Conservation (phyloP, 2,113 vertebrate genomes). For the Pelusios castaneus region DNA sequence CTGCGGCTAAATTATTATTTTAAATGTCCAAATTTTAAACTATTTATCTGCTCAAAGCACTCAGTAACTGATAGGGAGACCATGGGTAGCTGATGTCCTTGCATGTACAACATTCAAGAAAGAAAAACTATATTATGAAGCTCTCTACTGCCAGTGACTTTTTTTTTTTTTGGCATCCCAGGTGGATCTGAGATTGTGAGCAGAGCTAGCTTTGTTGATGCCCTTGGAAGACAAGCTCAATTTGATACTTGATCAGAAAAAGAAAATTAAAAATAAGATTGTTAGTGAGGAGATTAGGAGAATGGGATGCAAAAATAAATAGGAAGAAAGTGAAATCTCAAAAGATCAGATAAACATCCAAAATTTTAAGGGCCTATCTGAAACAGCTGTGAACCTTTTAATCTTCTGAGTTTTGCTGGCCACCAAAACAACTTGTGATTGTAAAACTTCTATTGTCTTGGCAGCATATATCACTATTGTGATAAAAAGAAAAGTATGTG, state of each 20-base stretch:
- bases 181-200: background rate
- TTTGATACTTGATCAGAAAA: background rate
- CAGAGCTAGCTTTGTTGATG: accelerated
- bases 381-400: background rate
- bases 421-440: background rate
- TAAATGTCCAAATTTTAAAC: accelerated
- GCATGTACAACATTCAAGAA: background rate
- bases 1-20: slow-evolving; percentile 4
- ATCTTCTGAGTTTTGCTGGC: background rate
- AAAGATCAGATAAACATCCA: background rate
- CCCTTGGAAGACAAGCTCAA: background rate
- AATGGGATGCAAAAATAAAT: background rate
- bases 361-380: background rate
- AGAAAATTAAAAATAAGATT: accelerated
- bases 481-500: background rate
- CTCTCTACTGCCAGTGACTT: background rate
- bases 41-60: background rate
- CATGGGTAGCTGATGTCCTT: background rate
- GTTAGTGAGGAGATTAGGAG: background rate
- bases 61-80: background rate
- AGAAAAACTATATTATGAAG: background rate
- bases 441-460: background rate
- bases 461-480: background rate
- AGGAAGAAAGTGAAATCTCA: background rate
- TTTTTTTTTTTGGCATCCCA: background rate